Evolutionary conservation across 2,888 invertebrate species (phyloP).

Genomic region (Fragum sueziense): DNA sequence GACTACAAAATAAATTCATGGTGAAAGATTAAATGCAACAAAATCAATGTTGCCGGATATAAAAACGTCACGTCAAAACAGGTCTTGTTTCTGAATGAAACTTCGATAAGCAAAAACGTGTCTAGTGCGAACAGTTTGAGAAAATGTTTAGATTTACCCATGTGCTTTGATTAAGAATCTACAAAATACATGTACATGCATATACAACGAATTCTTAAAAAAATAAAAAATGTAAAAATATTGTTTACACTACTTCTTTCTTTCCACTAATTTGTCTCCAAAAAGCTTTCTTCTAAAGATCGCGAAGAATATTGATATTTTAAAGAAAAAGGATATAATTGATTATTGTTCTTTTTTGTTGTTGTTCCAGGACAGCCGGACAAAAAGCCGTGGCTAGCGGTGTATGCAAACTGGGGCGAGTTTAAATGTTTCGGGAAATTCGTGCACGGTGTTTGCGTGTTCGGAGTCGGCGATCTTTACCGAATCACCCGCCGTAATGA

Average conservation of each 20-base stretch:
- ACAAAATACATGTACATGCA: neutral
- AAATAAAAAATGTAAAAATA: neutral
- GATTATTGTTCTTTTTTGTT: neutral
- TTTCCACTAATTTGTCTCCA: neutral
- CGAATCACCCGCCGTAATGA: conserved; percentile 67
- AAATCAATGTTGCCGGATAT: too few species aligned
- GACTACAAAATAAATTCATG: too few species aligned
- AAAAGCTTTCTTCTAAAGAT: neutral
- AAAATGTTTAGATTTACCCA: neutral
- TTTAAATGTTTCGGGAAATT: conserved; percentile 71
- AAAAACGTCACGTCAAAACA: too few species aligned
- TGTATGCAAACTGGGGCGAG: conserved; percentile 76
- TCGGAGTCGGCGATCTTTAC: conserved; percentile 73
- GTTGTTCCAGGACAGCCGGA: conserved; percentile 61
- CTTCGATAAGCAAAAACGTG: neutral
- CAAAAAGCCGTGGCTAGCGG: conserved; percentile 72
- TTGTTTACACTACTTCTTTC: neutral
- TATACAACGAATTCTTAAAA: neutral
- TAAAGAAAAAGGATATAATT: neutral
- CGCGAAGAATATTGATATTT: neutral
- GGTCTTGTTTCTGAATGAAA: too few species aligned
- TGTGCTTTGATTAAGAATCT: neutral
- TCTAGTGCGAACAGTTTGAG: neutral
- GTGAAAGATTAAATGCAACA: too few species aligned
- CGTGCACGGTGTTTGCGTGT: conserved; percentile 77